A percentile compares a stretch with the other conserved stretches of the same genome.
phyloP scores from a whole-genome alignment of 2,888 invertebrate genomes.

The Incurvaria masculella region DNA sequence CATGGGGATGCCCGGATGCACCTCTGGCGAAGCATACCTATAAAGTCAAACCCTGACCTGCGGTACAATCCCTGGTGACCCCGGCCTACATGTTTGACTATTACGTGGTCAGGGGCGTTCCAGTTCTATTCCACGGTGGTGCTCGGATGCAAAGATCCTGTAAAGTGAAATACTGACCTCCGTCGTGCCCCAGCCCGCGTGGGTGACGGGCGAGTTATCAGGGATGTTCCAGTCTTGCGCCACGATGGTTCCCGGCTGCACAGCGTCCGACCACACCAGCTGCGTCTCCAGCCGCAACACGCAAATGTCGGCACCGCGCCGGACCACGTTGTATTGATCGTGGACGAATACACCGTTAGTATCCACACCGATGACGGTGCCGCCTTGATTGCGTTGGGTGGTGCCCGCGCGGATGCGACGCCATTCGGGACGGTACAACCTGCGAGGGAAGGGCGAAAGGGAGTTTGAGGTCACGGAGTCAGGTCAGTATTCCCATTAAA shows the following conservation, averaged over 20 bases:
- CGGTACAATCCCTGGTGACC: too few species aligned
- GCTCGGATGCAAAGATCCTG: too few species aligned
- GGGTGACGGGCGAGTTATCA: constrained; percentile 22
- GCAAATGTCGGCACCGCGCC: constrained; percentile 26
- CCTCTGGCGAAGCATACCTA: too few species aligned
- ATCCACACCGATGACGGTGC: constrained; percentile 22
- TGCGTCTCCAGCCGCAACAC: constrained; percentile 19
- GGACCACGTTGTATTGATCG: constrained; percentile 19
- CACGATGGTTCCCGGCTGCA: constrained; percentile 21
- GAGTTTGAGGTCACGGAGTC: too few species aligned
- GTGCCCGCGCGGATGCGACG: constrained; percentile 33
- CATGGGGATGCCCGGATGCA: too few species aligned
- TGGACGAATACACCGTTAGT: constrained; percentile 24
- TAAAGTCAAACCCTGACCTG: too few species aligned
- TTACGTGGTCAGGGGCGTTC: too few species aligned
- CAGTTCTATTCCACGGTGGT: too few species aligned
- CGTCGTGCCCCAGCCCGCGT: constrained; percentile 29
- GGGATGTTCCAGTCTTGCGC: constrained; percentile 16
- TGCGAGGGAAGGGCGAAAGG: too few species aligned
- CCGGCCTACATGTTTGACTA: too few species aligned
- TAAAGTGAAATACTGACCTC: constrained; percentile 18
- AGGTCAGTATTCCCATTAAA: too few species aligned
- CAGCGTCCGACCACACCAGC: constrained; percentile 18
- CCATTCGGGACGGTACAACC: constrained; percentile 16
- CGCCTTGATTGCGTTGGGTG: constrained; percentile 27